Base-by-base conservation (phyloP, 2,888 invertebrate species). In the Psylliodes chrysocephalus region DNA sequence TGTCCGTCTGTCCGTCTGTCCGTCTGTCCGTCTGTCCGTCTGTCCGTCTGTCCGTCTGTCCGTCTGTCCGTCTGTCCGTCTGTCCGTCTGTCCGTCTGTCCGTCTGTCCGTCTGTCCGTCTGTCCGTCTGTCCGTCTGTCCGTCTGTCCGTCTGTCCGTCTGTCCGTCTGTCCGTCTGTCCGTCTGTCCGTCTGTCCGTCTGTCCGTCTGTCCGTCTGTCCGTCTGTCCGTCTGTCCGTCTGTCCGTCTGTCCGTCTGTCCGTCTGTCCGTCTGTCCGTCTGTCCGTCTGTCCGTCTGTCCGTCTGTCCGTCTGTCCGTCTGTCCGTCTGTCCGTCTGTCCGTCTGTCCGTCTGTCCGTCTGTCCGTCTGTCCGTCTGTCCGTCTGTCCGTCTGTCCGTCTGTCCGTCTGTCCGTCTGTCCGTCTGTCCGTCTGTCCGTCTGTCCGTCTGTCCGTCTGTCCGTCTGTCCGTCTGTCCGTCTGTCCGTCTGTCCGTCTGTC, bases 351-450 rank as follows among this genome's bases (percentile, higher is more conserved):
- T 60, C 60, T 60, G 60, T 60, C 60, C 38, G 60, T 60, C 60
- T 60, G 60, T 60, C 60, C 52, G 60, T 60, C 60, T 60, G 60
- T 60, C 60, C 38, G 60, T 60, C 60, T 60, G 60, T 60, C 60
- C 52, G 60, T 60, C 60, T 51, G 60, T 60, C 60, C 52, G 60
- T 60, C 60, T 38, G 60, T 60, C 60, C 40, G 60, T 60, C 60
- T 52, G 60, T 60, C 60, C 4, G 47, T 47, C 47, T 52, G 60
- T 60, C 60, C 40, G 60, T 60, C 60, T 51, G 60, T 60, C 60
- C 52, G 60, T 60, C 60, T 60, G 60, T 60, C 60, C 38, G 60
- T 60, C 60, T 60, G 60, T 60, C 60, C 52, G 60, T 60, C 60
- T 51, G 60, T 60, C 60, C 52, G 60, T 60, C 60, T 60, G 60